Conservation (phyloP, 2,113 vertebrate species). For the Sinocyclocheilus anshuiensis region DNA sequence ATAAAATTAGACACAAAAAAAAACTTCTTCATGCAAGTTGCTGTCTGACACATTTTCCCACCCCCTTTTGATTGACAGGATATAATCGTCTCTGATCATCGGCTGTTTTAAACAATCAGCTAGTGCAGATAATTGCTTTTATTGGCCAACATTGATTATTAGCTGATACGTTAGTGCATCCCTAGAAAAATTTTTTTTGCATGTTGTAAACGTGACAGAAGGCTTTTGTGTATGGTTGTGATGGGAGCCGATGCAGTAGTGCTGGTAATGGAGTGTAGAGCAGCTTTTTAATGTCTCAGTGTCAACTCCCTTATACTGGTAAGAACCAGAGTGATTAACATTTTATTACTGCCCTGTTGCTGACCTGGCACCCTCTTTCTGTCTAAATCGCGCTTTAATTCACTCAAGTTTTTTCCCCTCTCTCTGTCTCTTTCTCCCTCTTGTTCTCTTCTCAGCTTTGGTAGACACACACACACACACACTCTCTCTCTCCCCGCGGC, state of each 20-base stretch:
- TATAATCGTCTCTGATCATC: too few relatives aligned
- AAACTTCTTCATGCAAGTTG: too few relatives aligned
- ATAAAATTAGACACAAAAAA: too few relatives aligned
- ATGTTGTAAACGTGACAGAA: not conserved
- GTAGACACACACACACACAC: conserved; percentile 29
- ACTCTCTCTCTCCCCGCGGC: not conserved
- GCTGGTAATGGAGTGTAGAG: conserved; percentile 24
- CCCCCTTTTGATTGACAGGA: too few relatives aligned
- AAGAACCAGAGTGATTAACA: conserved; percentile 43
- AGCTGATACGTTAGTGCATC: too few relatives aligned
- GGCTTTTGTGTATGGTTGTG: not conserved
- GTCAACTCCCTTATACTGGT: conserved; percentile 33
- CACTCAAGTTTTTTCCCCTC: not conserved
- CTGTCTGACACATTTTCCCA: too few relatives aligned
- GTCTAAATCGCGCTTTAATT: not conserved
- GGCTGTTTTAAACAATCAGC: too few relatives aligned
- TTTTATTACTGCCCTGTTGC: conserved; percentile 49
- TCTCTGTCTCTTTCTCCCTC: not conserved
- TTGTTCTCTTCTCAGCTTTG: not conserved
- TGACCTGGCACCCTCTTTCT: conserved; percentile 38
- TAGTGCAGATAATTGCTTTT: too few relatives aligned
- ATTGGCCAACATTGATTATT: too few relatives aligned
- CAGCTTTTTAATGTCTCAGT: conserved; percentile 30
- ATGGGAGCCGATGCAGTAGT: not conserved
- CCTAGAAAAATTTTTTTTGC: not conserved